These are phyloP conservation scores for Pluvialis apricaria DNA, from an alignment of 2,113 vertebrate genomes.

Conservation along the genomic window DNA sequence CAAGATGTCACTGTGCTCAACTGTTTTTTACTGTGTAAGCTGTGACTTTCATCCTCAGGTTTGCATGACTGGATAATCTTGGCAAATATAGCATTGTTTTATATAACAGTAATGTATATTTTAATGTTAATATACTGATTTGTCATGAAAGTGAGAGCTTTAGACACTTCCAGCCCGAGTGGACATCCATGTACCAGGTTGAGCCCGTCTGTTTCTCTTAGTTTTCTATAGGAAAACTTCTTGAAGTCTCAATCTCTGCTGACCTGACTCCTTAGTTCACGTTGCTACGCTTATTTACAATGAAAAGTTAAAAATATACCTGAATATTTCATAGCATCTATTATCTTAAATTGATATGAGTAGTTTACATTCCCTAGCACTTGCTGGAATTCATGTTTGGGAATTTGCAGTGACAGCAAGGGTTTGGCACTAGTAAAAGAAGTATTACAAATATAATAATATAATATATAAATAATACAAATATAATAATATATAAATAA, in stretches of 20 bases:
- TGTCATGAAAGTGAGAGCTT: neutral
- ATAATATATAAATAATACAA: too few relatives aligned
- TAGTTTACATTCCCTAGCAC: neutral
- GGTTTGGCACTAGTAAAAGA: neutral
- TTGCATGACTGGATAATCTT: neutral
- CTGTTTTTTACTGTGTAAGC: neutral
- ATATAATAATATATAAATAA: too few relatives aligned
- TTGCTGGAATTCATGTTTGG: neutral
- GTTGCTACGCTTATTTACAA: neutral
- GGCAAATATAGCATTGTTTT: neutral
- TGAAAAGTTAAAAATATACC: neutral
- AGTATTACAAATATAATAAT: too few relatives aligned
- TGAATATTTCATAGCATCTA: neutral
- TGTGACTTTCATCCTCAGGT: neutral
- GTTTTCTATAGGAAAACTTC: neutral
- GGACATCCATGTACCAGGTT: neutral
- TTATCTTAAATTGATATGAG: neutral
- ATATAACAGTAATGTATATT: neutral
- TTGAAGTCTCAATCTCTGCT: neutral
- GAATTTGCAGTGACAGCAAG: neutral
- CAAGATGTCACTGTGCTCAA: neutral
- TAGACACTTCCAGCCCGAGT: neutral
- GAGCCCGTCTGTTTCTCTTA: neutral
- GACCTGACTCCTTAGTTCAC: neutral
- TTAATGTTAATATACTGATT: neutral